Conservation (phyloP, 2,888 invertebrate genomes). For the Nomada flava region DNA sequence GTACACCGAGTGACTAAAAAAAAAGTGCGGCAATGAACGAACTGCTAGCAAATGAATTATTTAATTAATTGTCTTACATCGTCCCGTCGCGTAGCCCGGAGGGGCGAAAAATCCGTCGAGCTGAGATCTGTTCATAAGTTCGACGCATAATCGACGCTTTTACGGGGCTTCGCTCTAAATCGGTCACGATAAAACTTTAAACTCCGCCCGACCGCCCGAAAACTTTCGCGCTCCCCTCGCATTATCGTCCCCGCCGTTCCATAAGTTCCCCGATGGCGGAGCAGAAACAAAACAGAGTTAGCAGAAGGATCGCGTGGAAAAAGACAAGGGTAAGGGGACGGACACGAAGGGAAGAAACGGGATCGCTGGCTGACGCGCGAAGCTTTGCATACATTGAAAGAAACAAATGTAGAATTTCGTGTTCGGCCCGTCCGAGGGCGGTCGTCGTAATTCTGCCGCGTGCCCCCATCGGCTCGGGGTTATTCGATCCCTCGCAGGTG, state of each 20-base stretch:
- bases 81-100: too few relatives aligned
- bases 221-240: slow-evolving; percentile 45
- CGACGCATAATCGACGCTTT: slow-evolving; percentile 43
- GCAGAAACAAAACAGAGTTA: slow-evolving; percentile 33
- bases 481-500: slow-evolving; percentile 51
- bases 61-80: too few relatives aligned
- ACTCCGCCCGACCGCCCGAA: slow-evolving; percentile 44
- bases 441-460: slow-evolving; percentile 44
- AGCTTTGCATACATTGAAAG: slow-evolving; percentile 39
- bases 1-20: background rate
- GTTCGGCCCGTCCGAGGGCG: slow-evolving; percentile 9
- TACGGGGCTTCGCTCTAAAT: slow-evolving; percentile 34
- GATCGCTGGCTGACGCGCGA: background rate
- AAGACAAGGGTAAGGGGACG: background rate
- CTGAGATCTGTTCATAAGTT: slow-evolving; percentile 21
- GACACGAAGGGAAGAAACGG: background rate
- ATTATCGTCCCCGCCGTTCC: slow-evolving; percentile 35
- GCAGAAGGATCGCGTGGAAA: background rate
- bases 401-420: slow-evolving; percentile 46
- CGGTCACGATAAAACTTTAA: slow-evolving; percentile 27
- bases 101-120: slow-evolving; percentile 2
- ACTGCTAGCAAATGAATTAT: too few relatives aligned
- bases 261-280: slow-evolving; percentile 26
- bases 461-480: slow-evolving; percentile 34
- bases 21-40: background rate